Evolutionary conservation across 2,797 vertebrate species (phyloP).

Genomic region (Liparis tanakae): DNA sequence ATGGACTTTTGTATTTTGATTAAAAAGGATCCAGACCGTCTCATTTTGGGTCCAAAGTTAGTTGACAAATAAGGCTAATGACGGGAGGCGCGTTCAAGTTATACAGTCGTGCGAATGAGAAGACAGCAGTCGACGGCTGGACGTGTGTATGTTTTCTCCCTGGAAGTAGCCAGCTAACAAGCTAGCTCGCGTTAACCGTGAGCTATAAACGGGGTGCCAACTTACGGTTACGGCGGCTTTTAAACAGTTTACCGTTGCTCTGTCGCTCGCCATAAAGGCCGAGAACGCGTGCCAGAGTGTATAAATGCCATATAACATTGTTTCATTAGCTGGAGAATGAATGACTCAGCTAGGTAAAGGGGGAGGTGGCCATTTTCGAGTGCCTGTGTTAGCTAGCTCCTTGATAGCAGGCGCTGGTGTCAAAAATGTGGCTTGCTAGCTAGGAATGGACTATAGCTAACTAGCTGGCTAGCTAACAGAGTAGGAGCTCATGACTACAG

Average conservation of each 20-base stretch:
- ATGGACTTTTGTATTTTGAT: too few species aligned
- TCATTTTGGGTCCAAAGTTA: background rate
- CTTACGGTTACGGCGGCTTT: background rate
- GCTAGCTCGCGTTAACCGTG: background rate
- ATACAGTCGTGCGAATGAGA: too few species aligned
- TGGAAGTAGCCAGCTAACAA: background rate
- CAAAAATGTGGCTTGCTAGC: background rate
- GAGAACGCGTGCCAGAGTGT: fast-evolving
- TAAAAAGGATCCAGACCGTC: background rate
- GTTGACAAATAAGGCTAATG: fast-evolving
- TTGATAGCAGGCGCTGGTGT: conserved; percentile 1
- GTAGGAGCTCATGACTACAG: too few species aligned
- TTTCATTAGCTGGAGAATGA: conserved; percentile 52
- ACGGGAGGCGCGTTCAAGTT: too few species aligned
- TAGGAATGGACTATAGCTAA: too few species aligned
- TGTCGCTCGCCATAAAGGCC: background rate
- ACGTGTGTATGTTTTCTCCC: background rate
- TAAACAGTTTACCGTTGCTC: background rate
- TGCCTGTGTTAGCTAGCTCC: conserved; percentile 43
- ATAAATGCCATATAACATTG: background rate
- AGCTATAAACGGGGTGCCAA: background rate
- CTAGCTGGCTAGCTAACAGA: background rate
- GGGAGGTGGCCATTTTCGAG: conserved; percentile 74
- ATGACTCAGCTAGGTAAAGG: conserved; percentile 69
- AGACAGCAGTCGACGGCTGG: background rate